Evolutionary conservation across 2,888 invertebrate genomes (phyloP).

Genomic region (Petrolisthes manimaculis): DNA sequence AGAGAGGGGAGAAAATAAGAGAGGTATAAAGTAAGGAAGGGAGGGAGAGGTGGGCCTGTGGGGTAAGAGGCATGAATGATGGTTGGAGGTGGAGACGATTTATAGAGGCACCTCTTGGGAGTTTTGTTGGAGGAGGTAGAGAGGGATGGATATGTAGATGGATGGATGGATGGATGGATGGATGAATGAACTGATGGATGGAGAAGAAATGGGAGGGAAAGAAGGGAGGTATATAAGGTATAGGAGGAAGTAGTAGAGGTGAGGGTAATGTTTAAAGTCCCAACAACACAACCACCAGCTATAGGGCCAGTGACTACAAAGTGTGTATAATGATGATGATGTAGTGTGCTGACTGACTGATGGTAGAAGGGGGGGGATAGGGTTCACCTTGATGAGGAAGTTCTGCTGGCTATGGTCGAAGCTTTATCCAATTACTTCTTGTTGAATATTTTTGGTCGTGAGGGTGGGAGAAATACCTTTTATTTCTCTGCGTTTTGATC

Average conservation of each 20-base stretch:
- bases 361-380: no score
- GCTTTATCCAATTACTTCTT: no score
- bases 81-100: neutral
- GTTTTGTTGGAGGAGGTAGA: neutral
- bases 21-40: neutral
- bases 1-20: neutral
- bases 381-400: no score
- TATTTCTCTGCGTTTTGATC: no score
- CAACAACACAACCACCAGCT: neutral
- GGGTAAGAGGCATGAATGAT: conserved; percentile 4
- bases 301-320: neutral
- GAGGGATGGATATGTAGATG: neutral
- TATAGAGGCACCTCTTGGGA: neutral
- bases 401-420: no score
- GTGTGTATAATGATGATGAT: neutral
- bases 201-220: neutral
- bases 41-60: neutral
- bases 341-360: no score
- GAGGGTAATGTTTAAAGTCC: neutral
- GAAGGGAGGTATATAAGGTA: neutral
- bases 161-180: no score
- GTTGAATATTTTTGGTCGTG: no score
- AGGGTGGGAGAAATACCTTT: no score
- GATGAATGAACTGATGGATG: neutral
- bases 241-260: neutral